These are phyloP conservation scores for Labeo catla DNA, from an alignment of 2,113 vertebrate genomes.

Conservation along the genomic window DNA sequence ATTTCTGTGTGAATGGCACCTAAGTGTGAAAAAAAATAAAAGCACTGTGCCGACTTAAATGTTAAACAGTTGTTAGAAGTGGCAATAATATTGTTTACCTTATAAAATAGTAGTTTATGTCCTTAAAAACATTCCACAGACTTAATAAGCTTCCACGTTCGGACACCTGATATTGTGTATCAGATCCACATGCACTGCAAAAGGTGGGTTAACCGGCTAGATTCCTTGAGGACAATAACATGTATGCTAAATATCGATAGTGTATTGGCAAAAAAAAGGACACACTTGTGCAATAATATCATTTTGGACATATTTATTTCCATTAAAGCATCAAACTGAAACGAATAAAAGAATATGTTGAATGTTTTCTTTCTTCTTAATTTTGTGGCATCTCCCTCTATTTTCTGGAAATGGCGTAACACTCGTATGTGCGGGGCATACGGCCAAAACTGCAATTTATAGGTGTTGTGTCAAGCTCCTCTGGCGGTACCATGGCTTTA, in stretches of 20 bases:
- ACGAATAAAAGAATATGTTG: background rate
- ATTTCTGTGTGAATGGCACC: background rate
- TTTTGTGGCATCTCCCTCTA: slow-evolving; percentile 13
- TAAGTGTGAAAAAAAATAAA: background rate
- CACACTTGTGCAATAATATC: background rate
- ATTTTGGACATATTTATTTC: slow-evolving; percentile 15
- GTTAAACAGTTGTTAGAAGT: background rate
- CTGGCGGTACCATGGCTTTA: slow-evolving; percentile 45
- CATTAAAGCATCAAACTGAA: slow-evolving; percentile 12
- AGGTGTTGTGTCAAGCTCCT: slow-evolving; percentile 52
- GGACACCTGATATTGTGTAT: background rate
- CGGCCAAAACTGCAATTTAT: slow-evolving; percentile 51
- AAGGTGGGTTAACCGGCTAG: background rate
- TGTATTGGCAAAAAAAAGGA: slow-evolving; percentile 2
- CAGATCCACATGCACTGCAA: background rate
- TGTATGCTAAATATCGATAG: slow-evolving; percentile 1
- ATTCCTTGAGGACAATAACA: no score
- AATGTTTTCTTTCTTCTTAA: background rate
- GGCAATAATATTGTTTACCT: background rate
- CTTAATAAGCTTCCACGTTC: background rate
- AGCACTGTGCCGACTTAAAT: background rate
- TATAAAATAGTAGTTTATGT: background rate
- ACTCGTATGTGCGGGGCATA: slow-evolving; percentile 37
- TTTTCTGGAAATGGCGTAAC: slow-evolving; percentile 49
- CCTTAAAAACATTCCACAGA: background rate